A percentile compares a stretch with the other conserved stretches of the same genome.
Evolutionary conservation across 2,888 invertebrate species (phyloP).

Genomic region (Lycia hirtaria): DNA sequence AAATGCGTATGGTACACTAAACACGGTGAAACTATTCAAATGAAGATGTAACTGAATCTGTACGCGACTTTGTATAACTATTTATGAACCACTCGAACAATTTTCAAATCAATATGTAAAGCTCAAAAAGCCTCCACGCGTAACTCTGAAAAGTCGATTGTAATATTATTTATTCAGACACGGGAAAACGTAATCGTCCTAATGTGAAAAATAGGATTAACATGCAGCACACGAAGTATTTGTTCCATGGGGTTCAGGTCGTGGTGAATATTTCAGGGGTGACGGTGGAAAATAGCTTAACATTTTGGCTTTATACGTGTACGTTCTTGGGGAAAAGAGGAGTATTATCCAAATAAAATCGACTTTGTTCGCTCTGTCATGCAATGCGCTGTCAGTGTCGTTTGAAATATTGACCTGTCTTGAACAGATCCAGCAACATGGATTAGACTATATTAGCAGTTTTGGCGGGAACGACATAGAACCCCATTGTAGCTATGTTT

Average conservation of each 20-base stretch:
- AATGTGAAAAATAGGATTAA: conserved; percentile 6
- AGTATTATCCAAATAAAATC: too few species aligned
- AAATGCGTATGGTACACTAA: conserved; percentile 41
- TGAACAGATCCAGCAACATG: too few species aligned
- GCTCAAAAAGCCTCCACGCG: conserved; percentile 12
- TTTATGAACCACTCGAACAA: conserved; percentile 33
- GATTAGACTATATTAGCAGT: too few species aligned
- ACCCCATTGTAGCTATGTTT: too few species aligned
- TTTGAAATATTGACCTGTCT: too few species aligned
- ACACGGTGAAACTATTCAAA: conserved; percentile 50
- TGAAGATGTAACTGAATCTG: conserved; percentile 47
- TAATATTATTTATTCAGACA: conserved; percentile 1
- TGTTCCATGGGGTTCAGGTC: neutral
- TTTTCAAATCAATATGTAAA: conserved; percentile 31
- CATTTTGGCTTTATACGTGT: too few species aligned
- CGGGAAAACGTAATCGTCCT: neutral
- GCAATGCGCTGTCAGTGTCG: too few species aligned
- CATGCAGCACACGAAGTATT: neutral
- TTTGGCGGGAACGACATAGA: too few species aligned
- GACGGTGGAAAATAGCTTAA: neutral
- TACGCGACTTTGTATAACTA: conserved; percentile 36
- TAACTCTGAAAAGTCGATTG: conserved; percentile 19
- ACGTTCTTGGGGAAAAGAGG: too few species aligned
- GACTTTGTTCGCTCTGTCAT: too few species aligned
- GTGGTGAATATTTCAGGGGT: neutral